phyloP scores from a whole-genome alignment of 2,113 vertebrate genomes.

The Plestiodon gilberti region DNA sequence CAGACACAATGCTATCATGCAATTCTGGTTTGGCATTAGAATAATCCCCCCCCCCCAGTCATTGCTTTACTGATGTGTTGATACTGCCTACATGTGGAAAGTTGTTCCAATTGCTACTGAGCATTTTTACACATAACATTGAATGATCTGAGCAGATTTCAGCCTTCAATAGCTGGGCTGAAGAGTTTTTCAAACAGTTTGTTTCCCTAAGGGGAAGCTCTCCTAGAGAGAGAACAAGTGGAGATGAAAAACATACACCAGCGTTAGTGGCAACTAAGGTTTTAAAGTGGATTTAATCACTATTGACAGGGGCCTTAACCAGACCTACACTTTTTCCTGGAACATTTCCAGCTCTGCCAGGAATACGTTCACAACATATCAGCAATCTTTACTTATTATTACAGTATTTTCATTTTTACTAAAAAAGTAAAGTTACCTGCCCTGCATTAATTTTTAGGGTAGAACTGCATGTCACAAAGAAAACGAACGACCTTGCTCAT shows the following conservation, averaged over 20 bases:
- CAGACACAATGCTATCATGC: not conserved
- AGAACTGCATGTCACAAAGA: not conserved
- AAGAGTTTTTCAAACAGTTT: not conserved
- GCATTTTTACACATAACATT: not conserved
- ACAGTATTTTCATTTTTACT: not conserved
- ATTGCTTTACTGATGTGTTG: not conserved
- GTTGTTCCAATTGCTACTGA: not conserved
- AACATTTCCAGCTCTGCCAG: not conserved
- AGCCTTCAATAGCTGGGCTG: not conserved
- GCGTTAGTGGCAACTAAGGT: not conserved
- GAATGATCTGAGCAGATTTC: not conserved
- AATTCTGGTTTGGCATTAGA: not conserved
- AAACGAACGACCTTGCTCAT: not conserved
- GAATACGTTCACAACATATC: not conserved
- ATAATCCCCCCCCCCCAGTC: not conserved
- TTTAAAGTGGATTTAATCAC: not conserved
- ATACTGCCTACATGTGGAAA: constrained; percentile 19
- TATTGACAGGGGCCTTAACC: not conserved
- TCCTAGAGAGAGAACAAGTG: not conserved
- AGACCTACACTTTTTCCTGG: not conserved
- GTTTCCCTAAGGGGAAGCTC: not conserved
- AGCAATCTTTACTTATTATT: not conserved
- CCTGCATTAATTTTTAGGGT: not conserved
- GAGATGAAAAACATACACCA: not conserved
- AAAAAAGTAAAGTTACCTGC: not conserved